A percentile compares a stretch with the other conserved stretches of the same genome.
phyloP scores from a whole-genome alignment of 2,797 vertebrate species.

The Paedocypris micromegethes region DNA sequence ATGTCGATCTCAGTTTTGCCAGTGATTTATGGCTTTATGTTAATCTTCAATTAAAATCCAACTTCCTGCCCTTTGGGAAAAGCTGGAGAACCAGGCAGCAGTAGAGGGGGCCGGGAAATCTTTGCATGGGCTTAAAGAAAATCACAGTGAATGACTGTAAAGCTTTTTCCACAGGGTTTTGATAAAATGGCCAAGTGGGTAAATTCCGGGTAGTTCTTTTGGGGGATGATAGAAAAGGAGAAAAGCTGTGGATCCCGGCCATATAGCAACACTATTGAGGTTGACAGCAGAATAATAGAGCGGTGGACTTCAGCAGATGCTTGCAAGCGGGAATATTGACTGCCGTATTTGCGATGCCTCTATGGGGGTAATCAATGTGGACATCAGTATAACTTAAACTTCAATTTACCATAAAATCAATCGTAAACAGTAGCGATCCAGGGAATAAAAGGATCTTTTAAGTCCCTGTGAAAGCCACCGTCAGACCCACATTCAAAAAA shows the following conservation, averaged over 20 bases:
- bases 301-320: not conserved
- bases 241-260: not conserved
- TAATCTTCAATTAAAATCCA: constrained; percentile 39
- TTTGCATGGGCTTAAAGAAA: constrained; percentile 18
- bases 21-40: constrained; percentile 40
- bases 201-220: not conserved
- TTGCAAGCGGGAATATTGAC: not conserved
- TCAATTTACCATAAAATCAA: too few species aligned
- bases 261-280: too few species aligned
- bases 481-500: too few species aligned
- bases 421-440: too few species aligned
- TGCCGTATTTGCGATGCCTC: not conserved
- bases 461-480: too few species aligned
- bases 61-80: constrained; percentile 25
- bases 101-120: not conserved
- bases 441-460: too few species aligned
- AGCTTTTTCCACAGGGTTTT: not conserved
- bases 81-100: not conserved
- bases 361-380: not conserved
- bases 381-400: not conserved
- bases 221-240: not conserved
- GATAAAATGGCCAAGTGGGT: not conserved
- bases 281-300: not conserved
- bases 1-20: constrained; percentile 16
- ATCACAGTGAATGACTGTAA: constrained; percentile 6